Evolutionary conservation across 2,113 vertebrate genomes (phyloP).

Genomic region (Nothoprocta pentlandii): DNA sequence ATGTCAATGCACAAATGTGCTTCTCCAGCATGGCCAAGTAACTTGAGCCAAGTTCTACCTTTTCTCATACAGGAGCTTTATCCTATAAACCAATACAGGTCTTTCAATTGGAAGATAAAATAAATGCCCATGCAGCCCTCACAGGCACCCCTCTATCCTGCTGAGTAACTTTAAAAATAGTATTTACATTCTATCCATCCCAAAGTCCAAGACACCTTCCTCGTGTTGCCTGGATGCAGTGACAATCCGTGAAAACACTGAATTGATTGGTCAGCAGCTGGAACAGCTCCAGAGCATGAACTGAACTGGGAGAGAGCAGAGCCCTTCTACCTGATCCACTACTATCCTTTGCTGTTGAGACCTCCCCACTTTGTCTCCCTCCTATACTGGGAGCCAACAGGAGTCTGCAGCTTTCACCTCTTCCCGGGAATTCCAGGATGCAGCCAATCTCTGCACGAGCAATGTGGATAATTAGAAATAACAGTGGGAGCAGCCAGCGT

Average conservation of each 20-base stretch:
- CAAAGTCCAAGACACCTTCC: constrained; percentile 55
- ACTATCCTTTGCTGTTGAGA: not conserved
- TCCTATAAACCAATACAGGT: constrained; percentile 31
- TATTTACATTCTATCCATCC: constrained; percentile 65
- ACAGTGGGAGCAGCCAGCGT: constrained; percentile 1
- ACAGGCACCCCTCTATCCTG: constrained; percentile 42
- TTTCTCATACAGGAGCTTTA: constrained; percentile 33
- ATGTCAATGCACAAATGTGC: not conserved
- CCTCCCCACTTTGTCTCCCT: not conserved
- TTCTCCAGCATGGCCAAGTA: not conserved
- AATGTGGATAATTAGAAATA: not conserved
- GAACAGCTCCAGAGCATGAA: constrained; percentile 1
- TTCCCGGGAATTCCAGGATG: not conserved
- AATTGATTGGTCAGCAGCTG: constrained; percentile 43
- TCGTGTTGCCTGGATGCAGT: constrained; percentile 60
- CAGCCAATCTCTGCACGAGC: not conserved
- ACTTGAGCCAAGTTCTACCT: constrained; percentile 15
- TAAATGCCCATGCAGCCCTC: constrained; percentile 1
- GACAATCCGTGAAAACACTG: constrained; percentile 46
- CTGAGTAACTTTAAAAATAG: constrained; percentile 66
- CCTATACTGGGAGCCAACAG: not conserved
- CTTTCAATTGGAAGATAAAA: constrained; percentile 41
- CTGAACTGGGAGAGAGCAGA: not conserved
- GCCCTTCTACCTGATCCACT: not conserved
- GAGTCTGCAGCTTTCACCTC: not conserved